These are phyloP conservation scores for Heliconius hermathena DNA, from an alignment of 1,140 invertebrate species.

Conservation along the genomic window DNA sequence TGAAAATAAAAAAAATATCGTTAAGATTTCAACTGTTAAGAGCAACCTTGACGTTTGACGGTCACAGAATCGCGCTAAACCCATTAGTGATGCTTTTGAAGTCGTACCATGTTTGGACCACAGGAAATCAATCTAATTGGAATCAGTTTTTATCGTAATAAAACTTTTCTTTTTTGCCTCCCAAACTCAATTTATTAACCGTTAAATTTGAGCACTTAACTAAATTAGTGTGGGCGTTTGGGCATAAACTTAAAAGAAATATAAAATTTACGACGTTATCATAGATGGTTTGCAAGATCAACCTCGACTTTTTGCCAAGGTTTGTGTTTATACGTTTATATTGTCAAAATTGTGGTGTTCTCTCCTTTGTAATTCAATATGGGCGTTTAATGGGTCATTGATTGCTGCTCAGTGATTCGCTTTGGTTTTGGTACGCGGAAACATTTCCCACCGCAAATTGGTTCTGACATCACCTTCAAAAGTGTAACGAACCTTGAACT, in stretches of 20 bases:
- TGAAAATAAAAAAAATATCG: conserved; percentile 46
- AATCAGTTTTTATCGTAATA: conserved; percentile 26
- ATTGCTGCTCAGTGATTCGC: conserved; percentile 53
- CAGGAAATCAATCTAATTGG: conserved; percentile 22
- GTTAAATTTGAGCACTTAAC: conserved; percentile 22
- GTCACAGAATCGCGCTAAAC: conserved; percentile 30
- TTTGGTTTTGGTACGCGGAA: conserved; percentile 56
- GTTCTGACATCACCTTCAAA: conserved; percentile 33
- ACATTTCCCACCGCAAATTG: conserved; percentile 26
- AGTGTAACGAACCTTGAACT: conserved; percentile 61
- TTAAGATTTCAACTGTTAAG: conserved; percentile 42
- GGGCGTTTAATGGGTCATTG: conserved; percentile 63
- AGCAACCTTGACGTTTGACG: conserved; percentile 49
- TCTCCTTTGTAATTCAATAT: conserved; percentile 52
- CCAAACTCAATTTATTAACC: conserved; percentile 24
- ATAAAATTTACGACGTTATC: conserved; percentile 14
- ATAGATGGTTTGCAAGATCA: conserved; percentile 28
- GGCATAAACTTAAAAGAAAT: conserved; percentile 16
- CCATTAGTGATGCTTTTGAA: conserved; percentile 25
- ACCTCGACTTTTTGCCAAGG: conserved; percentile 40
- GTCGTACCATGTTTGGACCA: conserved; percentile 19
- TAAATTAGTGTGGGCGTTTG: conserved; percentile 20
- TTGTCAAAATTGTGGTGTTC: conserved; percentile 18
- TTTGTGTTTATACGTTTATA: conserved; percentile 30
- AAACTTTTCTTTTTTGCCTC: conserved; percentile 21